phyloP scores from a whole-genome alignment of 2,888 invertebrate genomes.

The Axea sp. region DNA sequence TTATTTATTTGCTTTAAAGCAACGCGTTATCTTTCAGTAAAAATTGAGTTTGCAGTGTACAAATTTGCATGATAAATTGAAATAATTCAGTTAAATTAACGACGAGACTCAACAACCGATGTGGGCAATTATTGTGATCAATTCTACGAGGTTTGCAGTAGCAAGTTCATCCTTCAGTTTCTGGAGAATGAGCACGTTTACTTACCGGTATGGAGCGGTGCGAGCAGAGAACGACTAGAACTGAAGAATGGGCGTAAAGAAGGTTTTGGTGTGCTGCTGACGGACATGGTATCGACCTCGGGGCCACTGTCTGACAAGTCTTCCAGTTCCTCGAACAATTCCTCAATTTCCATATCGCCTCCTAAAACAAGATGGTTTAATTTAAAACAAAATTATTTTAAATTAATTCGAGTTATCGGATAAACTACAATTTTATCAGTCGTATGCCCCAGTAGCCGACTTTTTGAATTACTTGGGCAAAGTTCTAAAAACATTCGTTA shows the following conservation, averaged over 20 bases:
- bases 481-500: no score
- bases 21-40: no score
- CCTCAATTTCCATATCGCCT: constrained; percentile 94
- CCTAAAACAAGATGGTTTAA: constrained; percentile 76
- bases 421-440: no score
- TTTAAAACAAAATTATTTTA: no score
- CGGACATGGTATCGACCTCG: constrained; percentile 96
- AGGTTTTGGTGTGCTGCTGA: constrained; percentile 98
- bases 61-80: no score
- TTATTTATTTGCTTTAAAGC: no score
- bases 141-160: constrained; percentile 41
- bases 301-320: constrained; percentile 97
- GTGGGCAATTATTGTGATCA: no score
- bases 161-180: constrained; percentile 16
- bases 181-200: constrained; percentile 14
- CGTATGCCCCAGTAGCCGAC: no score
- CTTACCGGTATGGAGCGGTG: constrained; percentile 76
- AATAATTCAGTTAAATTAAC: no score
- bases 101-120: constrained; percentile 9
- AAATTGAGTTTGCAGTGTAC: no score
- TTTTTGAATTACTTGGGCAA: no score
- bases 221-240: constrained; percentile 88
- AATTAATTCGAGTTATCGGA: no score
- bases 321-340: constrained; percentile 96
- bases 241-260: constrained; percentile 97